A percentile compares a stretch with the other conserved stretches of the same genome.
Evolutionary conservation across 1,140 invertebrate species (phyloP).

Genomic region (Pinna nobilis): DNA sequence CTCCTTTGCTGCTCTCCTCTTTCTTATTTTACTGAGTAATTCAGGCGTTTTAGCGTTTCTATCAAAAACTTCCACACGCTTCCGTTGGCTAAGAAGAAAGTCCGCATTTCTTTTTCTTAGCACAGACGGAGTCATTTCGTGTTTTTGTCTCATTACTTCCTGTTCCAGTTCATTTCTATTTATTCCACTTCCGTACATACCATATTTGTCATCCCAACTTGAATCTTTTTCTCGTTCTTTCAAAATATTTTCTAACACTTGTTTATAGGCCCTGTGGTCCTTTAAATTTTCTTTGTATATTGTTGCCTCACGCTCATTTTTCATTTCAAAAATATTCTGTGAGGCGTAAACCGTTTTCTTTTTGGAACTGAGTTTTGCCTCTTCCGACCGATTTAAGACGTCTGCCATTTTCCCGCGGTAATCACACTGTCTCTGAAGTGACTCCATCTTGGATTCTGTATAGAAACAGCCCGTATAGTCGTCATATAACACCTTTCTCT

Average conservation of each 20-base stretch:
- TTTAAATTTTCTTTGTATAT: slow-evolving; percentile 42
- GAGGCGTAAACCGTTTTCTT: slow-evolving; percentile 44
- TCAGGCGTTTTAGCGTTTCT: slow-evolving; percentile 44
- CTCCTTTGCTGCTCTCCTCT: slow-evolving; percentile 17
- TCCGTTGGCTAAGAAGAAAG: slow-evolving; percentile 38
- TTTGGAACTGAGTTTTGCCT: slow-evolving; percentile 21
- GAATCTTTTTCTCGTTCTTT: slow-evolving; percentile 17
- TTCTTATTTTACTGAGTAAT: slow-evolving; percentile 29
- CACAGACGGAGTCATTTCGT: slow-evolving; percentile 40
- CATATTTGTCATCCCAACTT: slow-evolving; percentile 38
- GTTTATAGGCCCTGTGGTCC: slow-evolving; percentile 46
- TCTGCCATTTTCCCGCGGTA: slow-evolving; percentile 47
- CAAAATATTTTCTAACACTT: slow-evolving; percentile 43
- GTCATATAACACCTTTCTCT: slow-evolving; percentile 48
- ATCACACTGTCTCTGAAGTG: slow-evolving; percentile 47
- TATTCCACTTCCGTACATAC: slow-evolving; percentile 39
- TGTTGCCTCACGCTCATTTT: slow-evolving; percentile 40
- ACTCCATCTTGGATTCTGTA: slow-evolving; percentile 48
- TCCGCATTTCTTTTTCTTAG: slow-evolving; percentile 33
- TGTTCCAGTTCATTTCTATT: slow-evolving; percentile 40
- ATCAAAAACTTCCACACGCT: slow-evolving; percentile 44
- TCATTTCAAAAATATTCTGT: slow-evolving; percentile 46
- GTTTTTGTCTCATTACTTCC: slow-evolving; percentile 28
- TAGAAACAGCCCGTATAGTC: slow-evolving; percentile 46
- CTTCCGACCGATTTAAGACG: slow-evolving; percentile 47